Base-by-base conservation (phyloP, 2,888 invertebrate species). In the Cheilosia vernalis region DNA sequence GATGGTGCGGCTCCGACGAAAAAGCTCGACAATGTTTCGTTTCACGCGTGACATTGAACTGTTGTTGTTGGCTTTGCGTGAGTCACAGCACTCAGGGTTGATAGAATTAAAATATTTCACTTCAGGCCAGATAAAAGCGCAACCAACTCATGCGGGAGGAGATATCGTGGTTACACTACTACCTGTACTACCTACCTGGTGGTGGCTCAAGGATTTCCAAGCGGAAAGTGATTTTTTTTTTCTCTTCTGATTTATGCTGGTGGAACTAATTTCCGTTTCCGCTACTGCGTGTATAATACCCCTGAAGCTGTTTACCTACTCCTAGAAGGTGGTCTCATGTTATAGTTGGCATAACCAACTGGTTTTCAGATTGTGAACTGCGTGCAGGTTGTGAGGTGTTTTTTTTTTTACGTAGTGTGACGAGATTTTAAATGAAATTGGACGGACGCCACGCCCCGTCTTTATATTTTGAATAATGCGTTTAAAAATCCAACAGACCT, bases 211-310 rank as follows among this genome's bases (percentile, higher is more conserved):
- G 85, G 85, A 85, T 19, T 77, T 67, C 47, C 66, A 72, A 77
- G 44, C 76, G 66, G 56, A 64, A 73, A 42, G 40, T 40, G 33
- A 17, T 37, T 58, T 61, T 15, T 60, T 24, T 15, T 66, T 2
- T 67, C 51, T 67, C 51, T 70, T 66, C 47, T 70, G 79, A 80
- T 80, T 79, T 64, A 85, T 60, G 76, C 76, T 72, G 81, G 81
- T 85, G 81, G 72, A 85, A 85, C 81, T 70, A 81, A 85, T 85
- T 81, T 85, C 76, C 81, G 85, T 85, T 81, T 85, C 85, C 85
- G 85, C 76, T 72, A 81, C 63, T 72, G 69, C 17, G n/a, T 44
- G 42, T 15, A 15, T 42, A 4, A 44, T 44, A 47, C 17, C 9
- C 37, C 37, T 37, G 10, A 37, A 10, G 17, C 9, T 47, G 19